Evolutionary conservation across 1,140 invertebrate species (phyloP).

Genomic region (Drepana arcuata): DNA sequence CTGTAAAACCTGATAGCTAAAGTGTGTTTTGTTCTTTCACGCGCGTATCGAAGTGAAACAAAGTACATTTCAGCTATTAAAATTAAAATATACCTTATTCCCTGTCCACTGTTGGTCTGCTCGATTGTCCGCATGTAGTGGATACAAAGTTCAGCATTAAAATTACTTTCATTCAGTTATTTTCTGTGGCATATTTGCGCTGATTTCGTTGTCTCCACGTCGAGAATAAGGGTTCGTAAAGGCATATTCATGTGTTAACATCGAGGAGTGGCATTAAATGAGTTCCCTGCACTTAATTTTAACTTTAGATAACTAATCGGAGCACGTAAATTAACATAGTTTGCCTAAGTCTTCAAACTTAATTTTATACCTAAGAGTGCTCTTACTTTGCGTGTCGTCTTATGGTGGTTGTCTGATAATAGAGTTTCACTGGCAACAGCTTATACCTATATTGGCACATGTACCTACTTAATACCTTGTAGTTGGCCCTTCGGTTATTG

Average conservation of each 20-base stretch:
- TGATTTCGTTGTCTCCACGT: conserved; percentile 21
- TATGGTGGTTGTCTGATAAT: conserved; percentile 19
- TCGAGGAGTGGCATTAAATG: conserved; percentile 23
- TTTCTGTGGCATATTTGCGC: conserved; percentile 23
- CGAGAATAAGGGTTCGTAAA: conserved; percentile 16
- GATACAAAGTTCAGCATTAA: conserved; percentile 9
- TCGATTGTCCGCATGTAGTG: conserved; percentile 15
- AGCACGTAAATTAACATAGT: conserved; percentile 3
- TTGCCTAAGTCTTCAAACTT: too few relatives aligned
- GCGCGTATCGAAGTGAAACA: too few relatives aligned
- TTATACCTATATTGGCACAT: too few relatives aligned
- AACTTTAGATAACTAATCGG: conserved; percentile 17
- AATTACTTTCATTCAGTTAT: conserved; percentile 14
- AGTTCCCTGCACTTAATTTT: conserved; percentile 16
- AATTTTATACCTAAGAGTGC: conserved; percentile 34
- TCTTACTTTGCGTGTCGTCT: conserved; percentile 8
- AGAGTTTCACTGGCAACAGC: too few relatives aligned
- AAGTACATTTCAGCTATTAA: too few relatives aligned
- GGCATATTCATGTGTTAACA: conserved; percentile 13
- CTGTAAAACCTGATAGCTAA: too few relatives aligned
- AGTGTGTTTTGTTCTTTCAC: too few relatives aligned
- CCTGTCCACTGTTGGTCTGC: conserved; percentile 11
- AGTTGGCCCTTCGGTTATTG: too few relatives aligned
- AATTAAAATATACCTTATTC: too few relatives aligned
- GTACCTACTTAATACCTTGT: too few relatives aligned